Evolutionary conservation across 2,888 invertebrate species (phyloP).

Genomic region (Lacanobia wlatinum): DNA sequence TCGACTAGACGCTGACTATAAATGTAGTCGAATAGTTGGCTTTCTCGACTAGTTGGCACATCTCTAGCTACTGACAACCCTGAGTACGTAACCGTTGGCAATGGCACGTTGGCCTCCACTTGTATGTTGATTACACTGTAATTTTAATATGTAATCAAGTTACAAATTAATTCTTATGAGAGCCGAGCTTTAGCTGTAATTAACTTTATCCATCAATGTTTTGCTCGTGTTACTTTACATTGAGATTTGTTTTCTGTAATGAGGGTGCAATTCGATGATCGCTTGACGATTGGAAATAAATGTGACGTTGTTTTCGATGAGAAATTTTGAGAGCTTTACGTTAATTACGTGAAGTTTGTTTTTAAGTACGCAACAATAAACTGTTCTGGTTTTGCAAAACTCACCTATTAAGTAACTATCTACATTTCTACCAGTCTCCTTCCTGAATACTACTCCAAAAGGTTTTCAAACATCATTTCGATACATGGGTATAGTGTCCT

Average conservation of each 20-base stretch:
- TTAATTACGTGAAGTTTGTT: slow-evolving; percentile 11
- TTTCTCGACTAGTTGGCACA: neutral
- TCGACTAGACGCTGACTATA: neutral
- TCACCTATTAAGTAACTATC: neutral
- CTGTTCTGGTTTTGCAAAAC: neutral
- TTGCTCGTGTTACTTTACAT: slow-evolving; percentile 43
- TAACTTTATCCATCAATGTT: slow-evolving; percentile 58
- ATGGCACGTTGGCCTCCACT: slow-evolving; percentile 70
- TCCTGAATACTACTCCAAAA: no score
- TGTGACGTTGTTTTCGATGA: neutral
- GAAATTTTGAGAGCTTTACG: neutral
- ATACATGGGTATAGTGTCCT: neutral
- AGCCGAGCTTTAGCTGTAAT: slow-evolving; percentile 55
- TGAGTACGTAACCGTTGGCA: slow-evolving; percentile 68
- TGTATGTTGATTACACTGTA: slow-evolving; percentile 66
- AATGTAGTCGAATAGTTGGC: neutral
- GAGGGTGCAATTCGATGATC: slow-evolving; percentile 17
- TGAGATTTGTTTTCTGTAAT: slow-evolving; percentile 32
- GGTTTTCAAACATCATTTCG: neutral
- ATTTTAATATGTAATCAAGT: slow-evolving; percentile 66
- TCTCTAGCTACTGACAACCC: neutral
- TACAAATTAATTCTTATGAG: slow-evolving; percentile 61
- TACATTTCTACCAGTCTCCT: neutral
- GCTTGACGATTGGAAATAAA: slow-evolving; percentile 13
- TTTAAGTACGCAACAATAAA: neutral